These are phyloP conservation scores for Pluvianellus socialis DNA, from an alignment of 2,113 vertebrate species.

Conservation along the genomic window DNA sequence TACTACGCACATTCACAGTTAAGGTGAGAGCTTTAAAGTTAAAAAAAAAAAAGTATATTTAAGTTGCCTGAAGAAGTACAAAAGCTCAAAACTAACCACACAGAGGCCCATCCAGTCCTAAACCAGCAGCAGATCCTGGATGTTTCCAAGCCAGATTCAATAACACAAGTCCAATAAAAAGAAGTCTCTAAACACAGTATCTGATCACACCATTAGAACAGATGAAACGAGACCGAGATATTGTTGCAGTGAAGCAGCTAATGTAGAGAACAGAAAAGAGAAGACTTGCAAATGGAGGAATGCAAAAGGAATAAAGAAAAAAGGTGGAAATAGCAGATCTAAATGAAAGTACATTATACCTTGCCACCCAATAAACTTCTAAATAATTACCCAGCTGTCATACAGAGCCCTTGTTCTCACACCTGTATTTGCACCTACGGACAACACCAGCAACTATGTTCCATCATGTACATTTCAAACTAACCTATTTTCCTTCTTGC, in stretches of 20 bases:
- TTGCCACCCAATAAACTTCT: not conserved
- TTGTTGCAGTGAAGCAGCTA: not conserved
- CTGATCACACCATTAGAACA: not conserved
- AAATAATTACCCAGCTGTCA: not conserved
- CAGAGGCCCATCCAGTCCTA: not conserved
- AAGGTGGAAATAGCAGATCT: not conserved
- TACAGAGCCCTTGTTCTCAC: not conserved
- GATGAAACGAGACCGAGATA: not conserved
- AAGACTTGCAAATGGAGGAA: not conserved
- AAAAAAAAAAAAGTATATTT: not conserved
- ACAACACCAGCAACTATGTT: not conserved
- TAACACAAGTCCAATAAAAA: not conserved
- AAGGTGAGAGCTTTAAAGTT: not conserved
- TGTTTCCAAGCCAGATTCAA: not conserved
- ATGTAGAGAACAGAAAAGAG: not conserved
- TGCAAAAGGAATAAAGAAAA: not conserved
- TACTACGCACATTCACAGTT: not conserved
- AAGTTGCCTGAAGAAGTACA: not conserved
- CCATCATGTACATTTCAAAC: not conserved
- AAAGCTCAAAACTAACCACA: not conserved
- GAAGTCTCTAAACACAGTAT: not conserved
- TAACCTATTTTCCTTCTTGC: not conserved
- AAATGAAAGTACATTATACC: not conserved
- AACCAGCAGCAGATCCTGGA: not conserved
- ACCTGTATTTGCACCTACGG: not conserved